Conservation (phyloP, 2,888 invertebrate genomes). For the Tipula unca region DNA sequence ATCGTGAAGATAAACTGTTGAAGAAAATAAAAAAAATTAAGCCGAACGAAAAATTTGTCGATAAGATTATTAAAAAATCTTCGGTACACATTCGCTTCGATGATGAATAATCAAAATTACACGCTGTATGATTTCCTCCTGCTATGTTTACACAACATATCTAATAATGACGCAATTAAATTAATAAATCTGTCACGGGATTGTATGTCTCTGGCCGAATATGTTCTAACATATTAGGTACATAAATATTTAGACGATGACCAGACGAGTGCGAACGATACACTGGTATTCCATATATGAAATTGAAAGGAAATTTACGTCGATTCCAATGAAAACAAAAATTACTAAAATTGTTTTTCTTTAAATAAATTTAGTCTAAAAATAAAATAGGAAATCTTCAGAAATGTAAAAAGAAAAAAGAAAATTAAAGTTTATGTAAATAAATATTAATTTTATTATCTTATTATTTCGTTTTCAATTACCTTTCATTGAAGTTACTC, state of each 20-base stretch:
- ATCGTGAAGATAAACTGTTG: conserved; percentile 42
- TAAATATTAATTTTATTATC: background rate
- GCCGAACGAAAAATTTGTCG: conserved; percentile 28
- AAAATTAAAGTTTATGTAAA: background rate
- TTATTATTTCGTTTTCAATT: background rate
- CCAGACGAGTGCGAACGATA: background rate
- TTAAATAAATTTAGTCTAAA: background rate
- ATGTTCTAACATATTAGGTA: background rate
- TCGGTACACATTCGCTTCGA: conserved; percentile 37
- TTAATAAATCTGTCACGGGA: background rate
- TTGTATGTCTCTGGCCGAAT: background rate
- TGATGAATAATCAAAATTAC: conserved; percentile 24
- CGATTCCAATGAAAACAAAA: background rate
- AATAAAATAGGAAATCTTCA: background rate
- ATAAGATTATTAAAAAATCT: conserved; percentile 34
- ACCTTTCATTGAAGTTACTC: background rate
- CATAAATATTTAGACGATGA: background rate
- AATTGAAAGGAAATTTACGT: background rate
- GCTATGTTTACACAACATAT: background rate
- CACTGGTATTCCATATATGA: background rate
- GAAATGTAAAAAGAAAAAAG: background rate
- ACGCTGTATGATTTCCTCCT: background rate
- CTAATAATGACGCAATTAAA: background rate
- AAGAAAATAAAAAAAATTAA: conserved; percentile 36
- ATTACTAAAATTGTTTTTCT: background rate